Percentiles rank a stretch among this genome's conserved stretches.
Conservation (phyloP, 2,113 vertebrate species). For the Hucho hucho region DNA sequence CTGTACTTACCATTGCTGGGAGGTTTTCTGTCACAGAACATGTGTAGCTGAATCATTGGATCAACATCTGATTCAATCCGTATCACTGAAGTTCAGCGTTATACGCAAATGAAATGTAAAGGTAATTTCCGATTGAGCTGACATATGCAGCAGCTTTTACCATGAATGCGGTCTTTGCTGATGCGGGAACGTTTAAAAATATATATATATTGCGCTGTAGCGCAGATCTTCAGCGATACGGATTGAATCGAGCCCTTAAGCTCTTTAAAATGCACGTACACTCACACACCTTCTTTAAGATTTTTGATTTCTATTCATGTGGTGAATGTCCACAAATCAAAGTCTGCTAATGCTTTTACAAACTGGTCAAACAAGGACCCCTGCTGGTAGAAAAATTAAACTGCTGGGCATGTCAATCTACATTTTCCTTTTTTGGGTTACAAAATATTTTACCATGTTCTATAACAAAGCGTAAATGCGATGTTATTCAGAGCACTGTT, state of each 20-base stretch:
- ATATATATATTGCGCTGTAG: too few species aligned
- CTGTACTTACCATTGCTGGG: neutral
- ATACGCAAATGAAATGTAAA: too few species aligned
- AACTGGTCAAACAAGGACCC: conserved; percentile 12
- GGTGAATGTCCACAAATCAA: neutral
- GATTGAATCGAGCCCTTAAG: neutral
- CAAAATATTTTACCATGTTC: too few species aligned
- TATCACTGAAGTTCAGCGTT: too few species aligned
- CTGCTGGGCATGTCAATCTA: neutral
- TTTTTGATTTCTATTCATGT: neutral
- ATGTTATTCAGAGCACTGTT: neutral
- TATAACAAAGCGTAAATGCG: too few species aligned
- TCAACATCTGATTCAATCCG: too few species aligned
- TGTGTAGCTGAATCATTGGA: neutral
- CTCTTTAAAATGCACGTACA: neutral
- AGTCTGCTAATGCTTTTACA: neutral
- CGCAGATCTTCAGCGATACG: too few species aligned
- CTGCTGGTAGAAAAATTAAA: conserved; percentile 22
- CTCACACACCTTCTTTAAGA: neutral
- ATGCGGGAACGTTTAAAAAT: too few species aligned
- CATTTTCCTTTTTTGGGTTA: neutral
- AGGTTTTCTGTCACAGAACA: neutral
- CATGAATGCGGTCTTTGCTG: too few species aligned
- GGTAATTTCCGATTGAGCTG: too few species aligned
- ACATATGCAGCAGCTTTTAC: too few species aligned